A percentile compares a stretch with the other conserved stretches of the same genome.
These are phyloP conservation scores for Siniperca obscura DNA, from an alignment of 2,797 vertebrate genomes.

Conservation along the genomic window DNA sequence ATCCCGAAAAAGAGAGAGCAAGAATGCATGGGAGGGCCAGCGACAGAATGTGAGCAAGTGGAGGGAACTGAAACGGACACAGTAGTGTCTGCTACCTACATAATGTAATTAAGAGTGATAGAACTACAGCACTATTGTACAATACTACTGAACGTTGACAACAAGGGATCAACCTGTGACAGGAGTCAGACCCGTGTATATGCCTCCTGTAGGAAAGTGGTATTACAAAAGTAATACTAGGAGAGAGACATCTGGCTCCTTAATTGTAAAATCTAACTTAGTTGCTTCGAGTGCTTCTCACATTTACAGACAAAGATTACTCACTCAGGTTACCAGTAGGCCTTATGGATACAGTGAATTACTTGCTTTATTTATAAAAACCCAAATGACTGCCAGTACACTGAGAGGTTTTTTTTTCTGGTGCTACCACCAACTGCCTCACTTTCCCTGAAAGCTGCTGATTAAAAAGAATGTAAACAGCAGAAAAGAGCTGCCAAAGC, in stretches of 20 bases:
- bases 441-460: constrained; percentile 35
- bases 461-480: constrained; percentile 44
- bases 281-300: background rate
- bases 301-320: constrained; percentile 24
- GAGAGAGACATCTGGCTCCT: constrained; percentile 5
- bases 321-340: background rate
- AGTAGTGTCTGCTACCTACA: background rate
- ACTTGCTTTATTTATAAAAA: constrained; percentile 16
- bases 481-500: constrained; percentile 34
- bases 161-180: background rate
- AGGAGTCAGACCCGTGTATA: background rate
- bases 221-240: background rate
- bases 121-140: background rate
- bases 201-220: background rate
- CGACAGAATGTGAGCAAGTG: background rate
- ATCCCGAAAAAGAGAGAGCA: background rate
- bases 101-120: background rate
- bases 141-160: background rate
- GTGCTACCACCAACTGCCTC: constrained; percentile 23
- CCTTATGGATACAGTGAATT: constrained; percentile 12
- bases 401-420: background rate
- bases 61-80: constrained; percentile 7
- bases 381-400: constrained; percentile 15
- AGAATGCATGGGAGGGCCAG: no score
- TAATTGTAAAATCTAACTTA: constrained; percentile 1